phyloP scores from a whole-genome alignment of 2,888 invertebrate species.

The Yponomeuta cagnagella region DNA sequence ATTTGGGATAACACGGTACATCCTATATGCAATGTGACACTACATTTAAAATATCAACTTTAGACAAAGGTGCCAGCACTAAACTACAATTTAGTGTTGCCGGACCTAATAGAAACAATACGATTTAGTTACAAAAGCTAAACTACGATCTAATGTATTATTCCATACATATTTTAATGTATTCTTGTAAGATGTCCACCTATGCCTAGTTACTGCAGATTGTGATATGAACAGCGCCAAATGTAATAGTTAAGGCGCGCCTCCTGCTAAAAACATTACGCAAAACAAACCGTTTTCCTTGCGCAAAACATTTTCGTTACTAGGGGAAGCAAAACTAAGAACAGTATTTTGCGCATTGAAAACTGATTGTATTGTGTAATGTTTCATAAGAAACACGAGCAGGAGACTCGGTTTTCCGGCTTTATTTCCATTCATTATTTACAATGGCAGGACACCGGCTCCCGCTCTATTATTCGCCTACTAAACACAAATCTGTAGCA shows the following conservation, averaged over 20 bases:
- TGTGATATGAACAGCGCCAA: conserved; percentile 43
- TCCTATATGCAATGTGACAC: conserved; percentile 20
- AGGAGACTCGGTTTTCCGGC: not conserved
- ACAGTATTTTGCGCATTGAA: too few species aligned
- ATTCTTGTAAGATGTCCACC: conserved; percentile 23
- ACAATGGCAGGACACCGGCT: conserved; percentile 49
- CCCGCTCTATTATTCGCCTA: conserved; percentile 62
- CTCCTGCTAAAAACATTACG: too few species aligned
- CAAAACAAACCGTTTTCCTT: too few species aligned
- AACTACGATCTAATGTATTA: conserved; percentile 40
- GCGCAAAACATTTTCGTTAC: too few species aligned
- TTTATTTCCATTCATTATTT: not conserved
- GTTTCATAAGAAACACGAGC: too few species aligned
- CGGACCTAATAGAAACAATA: conserved; percentile 13
- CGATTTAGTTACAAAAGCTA: conserved; percentile 63
- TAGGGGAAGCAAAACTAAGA: too few species aligned
- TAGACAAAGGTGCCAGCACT: not conserved
- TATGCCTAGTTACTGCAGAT: conserved; percentile 21
- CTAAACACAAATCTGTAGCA: conserved; percentile 65
- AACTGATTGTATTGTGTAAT: too few species aligned
- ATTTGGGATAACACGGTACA: conserved; percentile 11
- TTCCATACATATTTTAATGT: not conserved
- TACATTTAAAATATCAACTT: conserved; percentile 10
- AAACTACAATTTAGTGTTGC: conserved; percentile 4
- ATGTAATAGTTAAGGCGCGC: not conserved